Evolutionary conservation across 1,140 invertebrate species (phyloP).

Genomic region (Nautilus pompilius): DNA sequence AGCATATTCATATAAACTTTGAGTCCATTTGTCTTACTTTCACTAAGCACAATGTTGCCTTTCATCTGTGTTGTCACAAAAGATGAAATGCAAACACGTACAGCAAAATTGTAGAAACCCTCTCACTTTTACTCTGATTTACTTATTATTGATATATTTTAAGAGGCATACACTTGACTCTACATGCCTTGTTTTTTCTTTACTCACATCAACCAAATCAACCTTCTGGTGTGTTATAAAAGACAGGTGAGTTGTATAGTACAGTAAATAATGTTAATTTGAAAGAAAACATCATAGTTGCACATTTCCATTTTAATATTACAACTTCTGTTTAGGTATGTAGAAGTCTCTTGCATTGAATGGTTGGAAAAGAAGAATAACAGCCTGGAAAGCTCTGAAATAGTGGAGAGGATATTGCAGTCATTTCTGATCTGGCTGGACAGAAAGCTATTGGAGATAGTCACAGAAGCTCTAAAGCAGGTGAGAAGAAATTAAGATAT

Average conservation of each 20-base stretch:
- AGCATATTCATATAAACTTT: too few relatives aligned
- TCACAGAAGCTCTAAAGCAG: slow-evolving; percentile 48
- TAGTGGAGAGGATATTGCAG: slow-evolving; percentile 40
- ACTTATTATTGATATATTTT: background rate
- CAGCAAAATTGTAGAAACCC: too few relatives aligned
- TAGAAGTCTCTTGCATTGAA: slow-evolving; percentile 32
- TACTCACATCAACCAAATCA: background rate
- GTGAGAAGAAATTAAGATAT: slow-evolving; percentile 20
- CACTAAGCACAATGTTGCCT: too few relatives aligned
- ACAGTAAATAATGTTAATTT: background rate
- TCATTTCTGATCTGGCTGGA: slow-evolving; percentile 52
- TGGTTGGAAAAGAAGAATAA: slow-evolving; percentile 32
- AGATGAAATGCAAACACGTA: too few relatives aligned
- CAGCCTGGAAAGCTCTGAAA: slow-evolving; percentile 15
- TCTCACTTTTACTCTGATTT: too few relatives aligned
- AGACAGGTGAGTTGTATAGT: background rate
- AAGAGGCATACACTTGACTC: background rate
- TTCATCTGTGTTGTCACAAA: too few relatives aligned
- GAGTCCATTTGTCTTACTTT: too few relatives aligned
- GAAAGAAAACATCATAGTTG: background rate
- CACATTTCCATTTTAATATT: slow-evolving; percentile 1
- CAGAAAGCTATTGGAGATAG: slow-evolving; percentile 40
- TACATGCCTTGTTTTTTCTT: background rate
- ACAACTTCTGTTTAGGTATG: slow-evolving; percentile 27
- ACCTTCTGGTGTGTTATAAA: background rate